These are phyloP conservation scores for Pollenia griseotomentosa DNA, from an alignment of 2,888 invertebrate species.

Conservation along the genomic window DNA sequence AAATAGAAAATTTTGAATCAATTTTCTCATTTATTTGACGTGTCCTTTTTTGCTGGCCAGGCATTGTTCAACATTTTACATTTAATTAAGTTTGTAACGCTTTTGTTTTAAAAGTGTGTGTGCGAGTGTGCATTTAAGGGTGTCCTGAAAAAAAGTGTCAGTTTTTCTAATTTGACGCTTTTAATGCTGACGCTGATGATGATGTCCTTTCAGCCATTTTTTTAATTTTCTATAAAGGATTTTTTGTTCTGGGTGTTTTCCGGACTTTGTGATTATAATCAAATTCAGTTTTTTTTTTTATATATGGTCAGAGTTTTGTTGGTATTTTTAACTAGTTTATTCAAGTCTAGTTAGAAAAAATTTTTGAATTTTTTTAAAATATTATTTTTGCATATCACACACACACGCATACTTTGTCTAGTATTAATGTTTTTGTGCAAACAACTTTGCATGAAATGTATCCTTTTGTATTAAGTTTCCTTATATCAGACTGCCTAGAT, in stretches of 20 bases:
- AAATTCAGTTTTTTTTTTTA: constrained; percentile 66
- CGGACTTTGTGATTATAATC: constrained; percentile 68
- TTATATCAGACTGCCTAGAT: constrained; percentile 49
- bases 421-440: constrained; percentile 13
- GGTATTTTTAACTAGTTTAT: constrained; percentile 8
- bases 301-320: constrained; percentile 36
- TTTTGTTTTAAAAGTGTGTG: constrained; percentile 32
- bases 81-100: constrained; percentile 64
- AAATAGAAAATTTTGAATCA: constrained; percentile 47
- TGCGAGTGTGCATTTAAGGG: not conserved
- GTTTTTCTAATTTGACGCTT: constrained; percentile 58
- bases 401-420: not conserved
- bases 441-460: constrained; percentile 60
- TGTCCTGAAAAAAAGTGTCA: constrained; percentile 21
- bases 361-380: not conserved
- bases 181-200: constrained; percentile 38
- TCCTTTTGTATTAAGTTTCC: constrained; percentile 56
- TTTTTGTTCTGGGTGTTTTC: constrained; percentile 29
- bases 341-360: constrained; percentile 27
- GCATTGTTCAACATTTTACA: constrained; percentile 60
- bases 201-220: constrained; percentile 48
- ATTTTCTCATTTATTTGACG: constrained; percentile 54
- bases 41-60: constrained; percentile 21
- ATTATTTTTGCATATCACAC: constrained; percentile 12
- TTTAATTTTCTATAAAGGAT: not conserved